phyloP scores from a whole-genome alignment of 2,888 invertebrate species.

The Callosobruchus maculatus region DNA sequence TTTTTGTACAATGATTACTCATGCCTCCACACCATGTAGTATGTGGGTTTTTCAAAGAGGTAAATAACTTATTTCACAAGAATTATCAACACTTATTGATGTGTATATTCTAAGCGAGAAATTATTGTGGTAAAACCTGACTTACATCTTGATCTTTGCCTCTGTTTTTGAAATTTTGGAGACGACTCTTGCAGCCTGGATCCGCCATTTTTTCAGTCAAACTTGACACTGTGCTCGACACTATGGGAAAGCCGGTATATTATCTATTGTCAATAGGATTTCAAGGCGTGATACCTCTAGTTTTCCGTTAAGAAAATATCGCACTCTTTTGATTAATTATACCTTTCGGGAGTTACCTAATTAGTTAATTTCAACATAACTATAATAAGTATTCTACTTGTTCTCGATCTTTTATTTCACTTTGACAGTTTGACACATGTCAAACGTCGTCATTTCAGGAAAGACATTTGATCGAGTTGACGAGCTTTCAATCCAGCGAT shows the following conservation, averaged over 20 bases:
- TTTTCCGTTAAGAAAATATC: neutral
- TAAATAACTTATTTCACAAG: neutral
- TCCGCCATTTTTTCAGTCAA: conserved; percentile 58
- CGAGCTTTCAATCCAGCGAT: too few species aligned
- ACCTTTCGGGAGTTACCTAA: neutral
- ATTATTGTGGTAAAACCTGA: conserved; percentile 35
- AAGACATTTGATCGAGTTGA: too few species aligned
- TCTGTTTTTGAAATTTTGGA: conserved; percentile 96
- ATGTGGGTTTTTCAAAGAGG: neutral
- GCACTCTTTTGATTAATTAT: neutral
- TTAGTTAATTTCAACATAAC: neutral
- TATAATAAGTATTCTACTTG: neutral
- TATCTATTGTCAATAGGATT: neutral
- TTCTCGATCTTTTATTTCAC: neutral
- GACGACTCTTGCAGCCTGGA: conserved; percentile 72
- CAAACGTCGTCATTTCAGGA: neutral
- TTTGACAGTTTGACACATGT: neutral
- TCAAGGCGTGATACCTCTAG: neutral
- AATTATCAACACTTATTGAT: neutral
- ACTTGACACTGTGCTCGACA: conserved; percentile 24
- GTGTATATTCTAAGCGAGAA: neutral
- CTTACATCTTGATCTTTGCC: conserved; percentile 99
- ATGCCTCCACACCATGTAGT: neutral
- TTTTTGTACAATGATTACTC: neutral
- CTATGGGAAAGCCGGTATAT: conserved; percentile 34